A percentile compares a stretch with the other conserved stretches of the same genome.
Evolutionary conservation across 1,140 invertebrate species (phyloP).

Genomic region (Mercenaria mercenaria): DNA sequence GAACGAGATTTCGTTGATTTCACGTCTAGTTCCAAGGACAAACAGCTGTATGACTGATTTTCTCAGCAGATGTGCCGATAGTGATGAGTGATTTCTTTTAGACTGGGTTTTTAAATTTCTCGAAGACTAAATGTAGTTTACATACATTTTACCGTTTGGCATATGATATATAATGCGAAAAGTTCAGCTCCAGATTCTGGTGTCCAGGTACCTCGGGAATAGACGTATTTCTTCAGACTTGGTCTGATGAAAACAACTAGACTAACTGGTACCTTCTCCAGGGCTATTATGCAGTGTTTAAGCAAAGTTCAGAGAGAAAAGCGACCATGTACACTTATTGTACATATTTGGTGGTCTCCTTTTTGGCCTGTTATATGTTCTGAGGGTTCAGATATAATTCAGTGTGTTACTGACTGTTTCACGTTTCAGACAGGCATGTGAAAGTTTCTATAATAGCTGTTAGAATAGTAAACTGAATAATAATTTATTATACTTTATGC

Average conservation of each 20-base stretch:
- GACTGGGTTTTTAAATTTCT: background rate
- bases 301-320: background rate
- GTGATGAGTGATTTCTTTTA: constrained; percentile 36
- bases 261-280: background rate
- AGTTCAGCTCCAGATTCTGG: background rate
- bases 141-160: constrained; percentile 25
- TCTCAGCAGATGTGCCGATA: constrained; percentile 22
- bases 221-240: background rate
- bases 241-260: constrained; percentile 1
- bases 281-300: background rate
- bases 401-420: no score
- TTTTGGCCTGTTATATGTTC: background rate
- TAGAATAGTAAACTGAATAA: background rate
- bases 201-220: background rate
- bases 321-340: background rate
- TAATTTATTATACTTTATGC: background rate
- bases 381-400: background rate
- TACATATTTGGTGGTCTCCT: background rate
- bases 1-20: background rate
- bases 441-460: background rate
- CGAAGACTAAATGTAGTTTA: constrained; percentile 12
- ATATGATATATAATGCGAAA: background rate
- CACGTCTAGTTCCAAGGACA: constrained; percentile 18
- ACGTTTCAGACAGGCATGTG: background rate
- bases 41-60: constrained; percentile 1